Base-by-base conservation (phyloP, 2,888 invertebrate species). In the Anthophora plumipes region DNA sequence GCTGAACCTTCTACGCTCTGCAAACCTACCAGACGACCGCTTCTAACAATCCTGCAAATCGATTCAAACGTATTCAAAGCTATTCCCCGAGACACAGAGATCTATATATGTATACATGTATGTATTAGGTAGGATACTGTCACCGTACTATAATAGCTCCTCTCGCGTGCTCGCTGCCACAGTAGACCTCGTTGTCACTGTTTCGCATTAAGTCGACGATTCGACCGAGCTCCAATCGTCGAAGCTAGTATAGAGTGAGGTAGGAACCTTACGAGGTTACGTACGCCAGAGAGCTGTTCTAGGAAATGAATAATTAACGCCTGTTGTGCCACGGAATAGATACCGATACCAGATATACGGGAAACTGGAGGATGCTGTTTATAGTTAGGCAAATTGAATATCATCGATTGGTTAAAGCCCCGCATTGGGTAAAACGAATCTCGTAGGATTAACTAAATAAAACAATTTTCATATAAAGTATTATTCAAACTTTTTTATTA, bases 1-100 rank as follows among this genome's bases (percentile, higher is more conserved):
- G 88, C 83, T 89, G 86, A 86, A 88, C 85, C 87, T 88, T 85
- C 81, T 74, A 67, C 77, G 4, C 31, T 31, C 31, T 31, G 31
- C 20, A 55, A 48, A 71, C 66, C 76, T 71, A 72, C 43, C 71
- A 67, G 74, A 59, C 79, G 67, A 52, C 73, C 43, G 77, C 71
- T 87, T 76, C 77, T 81, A 76, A 84, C 84, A 74, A 86, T 73
- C 80, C 82, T 77, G 88, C 88, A 90, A 91, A 92, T 92, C 88
- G 89, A 92, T 92, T 92, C 89, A 90, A 92, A 92, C 89, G 83
- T 90, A 92, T 92, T 92, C 90, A 90, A 91, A 91, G 88, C 89
- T 90, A 91, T 91, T 92, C 90, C 85, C 88, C 39, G 46, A 88
- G 79, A 86, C 84, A 85, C 80, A 91, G 90, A 89, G 14, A 60